A percentile compares a stretch with the other conserved stretches of the same genome.
phyloP scores from a whole-genome alignment of 1,140 invertebrate species.

The Leucophenga varia region DNA sequence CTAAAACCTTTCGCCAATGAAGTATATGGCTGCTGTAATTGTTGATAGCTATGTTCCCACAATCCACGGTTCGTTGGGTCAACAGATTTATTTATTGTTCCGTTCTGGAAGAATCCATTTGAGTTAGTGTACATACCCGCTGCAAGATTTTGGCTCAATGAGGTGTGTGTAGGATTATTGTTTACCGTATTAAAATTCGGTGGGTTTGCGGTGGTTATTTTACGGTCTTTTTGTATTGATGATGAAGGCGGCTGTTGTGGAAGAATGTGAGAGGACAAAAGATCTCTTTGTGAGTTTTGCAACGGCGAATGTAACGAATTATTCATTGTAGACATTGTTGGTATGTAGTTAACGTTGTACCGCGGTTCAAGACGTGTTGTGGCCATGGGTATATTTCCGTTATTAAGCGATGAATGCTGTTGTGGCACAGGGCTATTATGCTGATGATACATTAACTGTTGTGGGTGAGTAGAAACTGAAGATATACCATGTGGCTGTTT shows the following conservation, averaged over 20 bases:
- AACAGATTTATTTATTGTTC: neutral
- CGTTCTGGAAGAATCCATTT: conserved; percentile 13
- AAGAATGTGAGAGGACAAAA: neutral
- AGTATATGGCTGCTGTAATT: neutral
- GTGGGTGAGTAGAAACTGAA: conserved; percentile 15
- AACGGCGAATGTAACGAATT: no score
- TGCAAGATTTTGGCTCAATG: conserved; percentile 18
- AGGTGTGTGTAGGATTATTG: conserved; percentile 4
- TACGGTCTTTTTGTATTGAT: no score
- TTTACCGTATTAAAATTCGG: conserved; percentile 15
- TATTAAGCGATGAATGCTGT: conserved; percentile 16
- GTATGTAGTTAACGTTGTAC: conserved; percentile 10
- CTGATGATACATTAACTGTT: conserved; percentile 18
- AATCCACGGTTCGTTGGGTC: conserved; percentile 2
- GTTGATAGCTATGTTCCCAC: neutral
- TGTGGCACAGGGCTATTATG: conserved; percentile 35
- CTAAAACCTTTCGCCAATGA: conserved; percentile 21
- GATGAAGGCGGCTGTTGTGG: conserved; percentile 20
- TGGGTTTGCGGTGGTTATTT: conserved; percentile 18
- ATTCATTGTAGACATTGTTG: no score
- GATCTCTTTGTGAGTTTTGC: no score
- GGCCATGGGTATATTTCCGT: conserved; percentile 18
- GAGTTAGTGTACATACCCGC: conserved; percentile 16
- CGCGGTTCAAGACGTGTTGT: conserved; percentile 12
- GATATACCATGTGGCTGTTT: no score